A percentile compares a stretch with the other conserved stretches of the same genome.
Evolutionary conservation across 2,888 invertebrate species (phyloP).

Genomic region (Chromoteleia sp.): DNA sequence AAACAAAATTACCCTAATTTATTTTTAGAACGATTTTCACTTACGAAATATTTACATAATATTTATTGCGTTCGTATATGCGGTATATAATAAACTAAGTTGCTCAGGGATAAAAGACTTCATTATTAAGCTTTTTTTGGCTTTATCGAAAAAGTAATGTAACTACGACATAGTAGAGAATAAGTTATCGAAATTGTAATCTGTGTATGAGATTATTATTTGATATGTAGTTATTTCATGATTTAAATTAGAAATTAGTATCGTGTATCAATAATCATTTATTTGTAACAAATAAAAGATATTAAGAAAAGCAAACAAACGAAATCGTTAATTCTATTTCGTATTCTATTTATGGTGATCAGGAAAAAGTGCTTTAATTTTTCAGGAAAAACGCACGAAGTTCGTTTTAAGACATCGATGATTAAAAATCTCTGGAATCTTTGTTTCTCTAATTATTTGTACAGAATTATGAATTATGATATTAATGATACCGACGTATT

Average conservation of each 20-base stretch:
- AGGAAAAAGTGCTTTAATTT: too few relatives aligned
- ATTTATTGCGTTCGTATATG: slow-evolving; percentile 37
- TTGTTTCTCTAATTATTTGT: too few relatives aligned
- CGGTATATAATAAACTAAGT: slow-evolving; percentile 51
- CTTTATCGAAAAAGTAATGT: slow-evolving; percentile 50
- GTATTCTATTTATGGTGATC: too few relatives aligned
- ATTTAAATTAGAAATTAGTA: slow-evolving; percentile 49
- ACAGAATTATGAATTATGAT: too few relatives aligned
- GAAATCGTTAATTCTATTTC: too few relatives aligned
- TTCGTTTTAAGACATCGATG: too few relatives aligned
- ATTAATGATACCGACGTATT: too few relatives aligned
- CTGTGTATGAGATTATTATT: slow-evolving; percentile 38
- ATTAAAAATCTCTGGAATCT: too few relatives aligned
- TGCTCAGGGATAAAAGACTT: slow-evolving; percentile 55
- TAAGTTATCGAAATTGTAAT: slow-evolving; percentile 48
- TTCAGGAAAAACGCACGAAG: too few relatives aligned
- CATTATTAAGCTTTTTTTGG: slow-evolving; percentile 59
- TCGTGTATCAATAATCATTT: slow-evolving; percentile 38
- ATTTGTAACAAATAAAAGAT: slow-evolving; percentile 51
- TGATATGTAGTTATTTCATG: slow-evolving; percentile 21
- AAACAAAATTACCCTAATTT: slow-evolving; percentile 39
- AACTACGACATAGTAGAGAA: slow-evolving; percentile 37
- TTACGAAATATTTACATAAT: slow-evolving; percentile 15
- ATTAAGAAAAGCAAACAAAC: slow-evolving; percentile 7
- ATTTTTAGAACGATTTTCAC: slow-evolving; percentile 50